Conservation (phyloP, 2,888 invertebrate genomes). For the Ophioninae sp. region DNA sequence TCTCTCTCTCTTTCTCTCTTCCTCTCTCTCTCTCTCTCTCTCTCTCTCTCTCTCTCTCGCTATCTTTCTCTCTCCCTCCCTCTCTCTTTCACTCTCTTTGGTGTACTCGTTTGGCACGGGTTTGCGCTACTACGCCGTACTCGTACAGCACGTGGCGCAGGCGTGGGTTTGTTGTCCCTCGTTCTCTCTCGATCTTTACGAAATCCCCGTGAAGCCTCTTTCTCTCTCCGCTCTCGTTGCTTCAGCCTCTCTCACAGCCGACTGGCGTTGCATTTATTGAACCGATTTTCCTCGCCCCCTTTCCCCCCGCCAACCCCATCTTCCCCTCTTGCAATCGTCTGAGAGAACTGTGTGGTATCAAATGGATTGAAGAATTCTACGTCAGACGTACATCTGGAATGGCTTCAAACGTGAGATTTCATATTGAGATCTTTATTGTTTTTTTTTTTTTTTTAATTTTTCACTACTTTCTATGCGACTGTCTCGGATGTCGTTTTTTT, state of each 20-base stretch:
- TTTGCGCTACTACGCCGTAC: slow-evolving; percentile 62
- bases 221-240: slow-evolving; percentile 29
- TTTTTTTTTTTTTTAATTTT: too few species aligned
- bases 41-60: slow-evolving; percentile 23
- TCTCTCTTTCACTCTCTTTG: slow-evolving; percentile 17
- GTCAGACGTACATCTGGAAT: background rate
- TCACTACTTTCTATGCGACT: too few species aligned
- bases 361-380: background rate
- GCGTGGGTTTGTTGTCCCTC: slow-evolving; percentile 75
- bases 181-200: slow-evolving; percentile 61
- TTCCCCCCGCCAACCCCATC: slow-evolving; percentile 45
- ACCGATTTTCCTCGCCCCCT: slow-evolving; percentile 66
- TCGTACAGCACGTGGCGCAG: slow-evolving; percentile 72
- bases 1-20: slow-evolving; percentile 14
- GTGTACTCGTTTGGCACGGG: slow-evolving; percentile 5
- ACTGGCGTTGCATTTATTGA: slow-evolving; percentile 72
- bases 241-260: slow-evolving; percentile 63
- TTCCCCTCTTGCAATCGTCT: background rate
- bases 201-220: slow-evolving; percentile 6
- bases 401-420: too few species aligned
- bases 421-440: too few species aligned
- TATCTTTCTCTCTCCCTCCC: background rate
- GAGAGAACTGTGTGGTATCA: background rate
- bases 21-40: slow-evolving; percentile 23
- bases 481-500: too few species aligned